Percentiles rank a stretch among this genome's conserved stretches.
phyloP scores from a whole-genome alignment of 2,888 invertebrate species.

The Teleiodes luculella region DNA sequence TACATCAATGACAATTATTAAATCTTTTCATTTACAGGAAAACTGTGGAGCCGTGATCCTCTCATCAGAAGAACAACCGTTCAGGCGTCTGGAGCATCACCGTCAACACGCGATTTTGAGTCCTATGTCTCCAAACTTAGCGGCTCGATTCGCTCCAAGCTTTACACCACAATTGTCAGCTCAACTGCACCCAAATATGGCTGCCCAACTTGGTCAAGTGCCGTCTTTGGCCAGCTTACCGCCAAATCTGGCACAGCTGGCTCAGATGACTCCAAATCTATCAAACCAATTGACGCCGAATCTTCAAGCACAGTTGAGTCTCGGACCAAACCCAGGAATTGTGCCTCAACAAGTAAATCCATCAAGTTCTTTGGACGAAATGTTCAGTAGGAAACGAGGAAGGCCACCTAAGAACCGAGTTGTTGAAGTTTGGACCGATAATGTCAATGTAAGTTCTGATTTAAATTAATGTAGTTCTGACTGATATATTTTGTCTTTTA shows the following conservation, averaged over 20 bases:
- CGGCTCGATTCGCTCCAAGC: slow-evolving; percentile 77
- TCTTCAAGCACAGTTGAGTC: slow-evolving; percentile 63
- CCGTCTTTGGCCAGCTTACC: slow-evolving; percentile 59
- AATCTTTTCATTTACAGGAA: slow-evolving; percentile 74
- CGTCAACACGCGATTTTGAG: slow-evolving; percentile 88
- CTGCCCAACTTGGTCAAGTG: slow-evolving; percentile 70
- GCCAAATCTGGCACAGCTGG: slow-evolving; percentile 67
- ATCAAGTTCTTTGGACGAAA: slow-evolving; percentile 90
- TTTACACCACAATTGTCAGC: slow-evolving; percentile 72
- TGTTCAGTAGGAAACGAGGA: slow-evolving; percentile 95
- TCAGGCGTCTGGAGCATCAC: slow-evolving; percentile 89
- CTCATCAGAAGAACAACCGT: slow-evolving; percentile 86
- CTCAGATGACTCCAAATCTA: slow-evolving; percentile 70
- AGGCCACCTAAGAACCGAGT: slow-evolving; percentile 98
- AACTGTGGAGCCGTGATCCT: slow-evolving; percentile 89
- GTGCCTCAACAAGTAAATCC: slow-evolving; percentile 66
- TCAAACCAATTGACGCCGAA: slow-evolving; percentile 65
- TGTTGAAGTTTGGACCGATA: slow-evolving; percentile 93
- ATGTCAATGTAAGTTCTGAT: slow-evolving; percentile 77
- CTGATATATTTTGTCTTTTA: neutral
- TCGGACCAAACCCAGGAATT: slow-evolving; percentile 57
- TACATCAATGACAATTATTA: no score
- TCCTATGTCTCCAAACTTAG: slow-evolving; percentile 79
- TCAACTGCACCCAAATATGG: slow-evolving; percentile 71
- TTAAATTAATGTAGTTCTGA: neutral